Base-by-base conservation (phyloP, 2,888 invertebrate genomes). In the Brachynemurus nebulosus region DNA sequence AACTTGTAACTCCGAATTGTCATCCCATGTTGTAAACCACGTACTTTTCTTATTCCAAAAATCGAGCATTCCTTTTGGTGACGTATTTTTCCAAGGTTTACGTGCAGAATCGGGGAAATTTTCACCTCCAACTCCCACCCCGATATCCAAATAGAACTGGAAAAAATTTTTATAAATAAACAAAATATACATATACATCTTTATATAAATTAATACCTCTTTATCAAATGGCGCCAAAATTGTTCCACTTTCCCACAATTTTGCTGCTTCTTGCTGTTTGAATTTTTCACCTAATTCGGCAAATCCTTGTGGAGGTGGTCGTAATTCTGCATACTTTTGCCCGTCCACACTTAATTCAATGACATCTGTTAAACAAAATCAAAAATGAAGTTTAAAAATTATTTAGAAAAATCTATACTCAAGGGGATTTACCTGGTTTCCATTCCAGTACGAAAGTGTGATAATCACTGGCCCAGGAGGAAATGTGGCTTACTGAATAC, bases 81-180 rank as follows among this genome's bases (percentile, higher is more conserved):
- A 72, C 2, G 58, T 57, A 58, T 88, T 86, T 19, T 47, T 62
- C 88, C 89, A 91, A 0, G 88, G 88, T 58, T 89, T 90, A 5
- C 56, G 53, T 0, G 76, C 71, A 57, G 85, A 88, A 56, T 78
- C 78, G 0, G 76, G 71, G 57, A 86, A 88, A 55, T 78, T 78
- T 45, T 75, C 70, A 0, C 89, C 89, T 1, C 85, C 89, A 38
- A 85, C 81, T 25, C 83, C 80, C 7, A 89, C 65, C 1, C 86
- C 89, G 39, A 90, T 55, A 1, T 79, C 73, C 20, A 90, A 62
- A 61, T 80, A 82, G 69, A 86, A 80, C 78, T 85, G n/a, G 67
- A n/a, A n/a, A 45, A 64, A 66, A 52, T 50, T 44, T 48, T 50
- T 36, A 16, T 16, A 37, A 33, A 37, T 14, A 2, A 3, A 17